Percentiles rank a stretch among this genome's conserved stretches.
Conservation (phyloP, 2,797 vertebrate species). For the Rhinophrynus dorsalis region DNA sequence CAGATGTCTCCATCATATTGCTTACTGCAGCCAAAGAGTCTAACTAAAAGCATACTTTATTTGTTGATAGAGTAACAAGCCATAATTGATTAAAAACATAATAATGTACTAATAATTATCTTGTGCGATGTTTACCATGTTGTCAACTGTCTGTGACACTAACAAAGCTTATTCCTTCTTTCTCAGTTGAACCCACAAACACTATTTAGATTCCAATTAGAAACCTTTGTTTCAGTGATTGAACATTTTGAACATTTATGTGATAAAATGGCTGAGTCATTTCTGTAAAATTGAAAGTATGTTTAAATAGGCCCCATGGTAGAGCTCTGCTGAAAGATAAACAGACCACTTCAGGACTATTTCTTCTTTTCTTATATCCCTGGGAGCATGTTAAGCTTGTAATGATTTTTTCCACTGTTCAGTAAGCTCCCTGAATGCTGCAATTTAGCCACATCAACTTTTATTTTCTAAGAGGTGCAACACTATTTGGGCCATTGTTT, state of each 20-base stretch:
- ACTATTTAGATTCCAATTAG: constrained; percentile 41
- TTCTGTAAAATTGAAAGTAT: constrained; percentile 22
- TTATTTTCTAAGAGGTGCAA: constrained; percentile 1
- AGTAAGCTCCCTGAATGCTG: constrained; percentile 32
- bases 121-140: too few species aligned
- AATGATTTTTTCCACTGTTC: constrained; percentile 5
- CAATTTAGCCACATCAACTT: constrained; percentile 8
- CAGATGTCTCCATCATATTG: too few species aligned
- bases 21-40: too few species aligned
- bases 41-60: too few species aligned
- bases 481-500: neutral
- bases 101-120: too few species aligned
- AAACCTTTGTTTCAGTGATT: constrained; percentile 22
- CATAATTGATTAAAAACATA: too few species aligned
- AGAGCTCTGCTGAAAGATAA: constrained; percentile 33
- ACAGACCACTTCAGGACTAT: constrained; percentile 5
- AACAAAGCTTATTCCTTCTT: constrained; percentile 40
- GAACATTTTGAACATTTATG: constrained; percentile 29
- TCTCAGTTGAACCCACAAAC: constrained; percentile 21
- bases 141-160: too few species aligned
- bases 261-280: constrained; percentile 22
- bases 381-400: constrained; percentile 41
- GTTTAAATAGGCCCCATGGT: constrained; percentile 21
- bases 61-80: too few species aligned
- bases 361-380: constrained; percentile 14